Conservation (phyloP, 2,888 invertebrate genomes). For the Drosophila tripunctata region DNA sequence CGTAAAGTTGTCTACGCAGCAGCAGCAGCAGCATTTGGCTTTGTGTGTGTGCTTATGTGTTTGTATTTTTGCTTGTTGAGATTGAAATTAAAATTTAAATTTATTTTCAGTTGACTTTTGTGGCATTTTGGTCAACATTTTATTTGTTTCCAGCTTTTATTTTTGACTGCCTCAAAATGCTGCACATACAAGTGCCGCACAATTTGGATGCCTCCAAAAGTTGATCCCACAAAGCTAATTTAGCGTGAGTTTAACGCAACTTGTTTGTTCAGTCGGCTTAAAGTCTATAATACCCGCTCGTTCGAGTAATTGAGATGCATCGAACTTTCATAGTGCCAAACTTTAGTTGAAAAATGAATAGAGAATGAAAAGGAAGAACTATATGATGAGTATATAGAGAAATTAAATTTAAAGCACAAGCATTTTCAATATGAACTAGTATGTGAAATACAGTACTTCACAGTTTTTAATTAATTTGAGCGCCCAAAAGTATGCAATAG, state of each 20-base stretch:
- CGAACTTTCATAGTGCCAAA: too few relatives aligned
- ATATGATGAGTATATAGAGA: too few relatives aligned
- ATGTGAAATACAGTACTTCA: too few relatives aligned
- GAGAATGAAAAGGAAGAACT: too few relatives aligned
- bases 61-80: slow-evolving; percentile 59
- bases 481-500: too few relatives aligned
- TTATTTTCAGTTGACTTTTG: slow-evolving; percentile 72
- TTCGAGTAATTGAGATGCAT: background rate
- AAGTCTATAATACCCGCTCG: background rate
- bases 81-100: slow-evolving; percentile 79
- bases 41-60: slow-evolving; percentile 50
- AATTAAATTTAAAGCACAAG: too few relatives aligned
- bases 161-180: slow-evolving; percentile 15
- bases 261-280: background rate
- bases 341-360: too few relatives aligned
- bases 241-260: slow-evolving; percentile 28
- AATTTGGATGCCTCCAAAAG: slow-evolving; percentile 21
- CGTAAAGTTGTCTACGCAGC: slow-evolving; percentile 72
- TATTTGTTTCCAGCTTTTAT: slow-evolving; percentile 28
- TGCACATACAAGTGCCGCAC: slow-evolving; percentile 19
- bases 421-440: too few relatives aligned
- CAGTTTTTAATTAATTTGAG: too few relatives aligned
- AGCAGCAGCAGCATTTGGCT: slow-evolving; percentile 30
- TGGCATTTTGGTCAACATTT: slow-evolving; percentile 41
- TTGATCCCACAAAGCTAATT: slow-evolving; percentile 31